Evolutionary conservation across 2,888 invertebrate genomes (phyloP), one percentile per base, ranked within the genome.

Genomic region (Scaptomyza tumidula): DNA sequence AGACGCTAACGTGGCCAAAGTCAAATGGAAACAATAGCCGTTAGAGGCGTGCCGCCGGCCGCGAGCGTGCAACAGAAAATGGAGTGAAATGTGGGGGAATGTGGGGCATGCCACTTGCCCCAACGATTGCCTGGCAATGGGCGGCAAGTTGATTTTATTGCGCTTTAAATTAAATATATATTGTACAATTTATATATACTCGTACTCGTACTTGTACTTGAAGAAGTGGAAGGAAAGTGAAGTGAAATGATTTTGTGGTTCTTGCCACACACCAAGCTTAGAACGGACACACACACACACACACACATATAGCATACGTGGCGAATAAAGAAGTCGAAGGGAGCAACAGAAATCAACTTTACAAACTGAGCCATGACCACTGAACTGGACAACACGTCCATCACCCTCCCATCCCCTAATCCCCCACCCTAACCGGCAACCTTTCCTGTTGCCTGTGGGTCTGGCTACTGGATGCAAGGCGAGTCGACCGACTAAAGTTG

Each of bases 111-210:
- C 50, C 80, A 68, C 59, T 75, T 75, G 80, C 57, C 52, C n/a
- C 37, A 24, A 50, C 35, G 48, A 81, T 67, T 75, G 58, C 48
- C 52, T 41, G 63, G 64, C 69, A 74, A 71, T 74, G 74, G 76
- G 35, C 71, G 61, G 74, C 77, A 67, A 87, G 70, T 85, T 78
- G 88, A 87, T 82, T 82, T 87, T 87, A 82, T 82, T 85, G 88
- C 75, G 78, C 88, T 76, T 87, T 87, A 87, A 87, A 87, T 87
- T 71, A 81, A 85, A 82, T 82, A 86, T 82, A 85, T 82, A 87
- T 76, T 81, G 79, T 76, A 78, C 85, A 85, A 87, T 87, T 78
- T 87, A 85, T 75, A 78, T 70, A 70, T 19, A 33, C 13, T 19
- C 19, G 19, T 19, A 19, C 19, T 19, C 19, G 19, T 19, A 35